Conservation (phyloP, 2,113 vertebrate species). For the Callocephalon fimbriatum region DNA sequence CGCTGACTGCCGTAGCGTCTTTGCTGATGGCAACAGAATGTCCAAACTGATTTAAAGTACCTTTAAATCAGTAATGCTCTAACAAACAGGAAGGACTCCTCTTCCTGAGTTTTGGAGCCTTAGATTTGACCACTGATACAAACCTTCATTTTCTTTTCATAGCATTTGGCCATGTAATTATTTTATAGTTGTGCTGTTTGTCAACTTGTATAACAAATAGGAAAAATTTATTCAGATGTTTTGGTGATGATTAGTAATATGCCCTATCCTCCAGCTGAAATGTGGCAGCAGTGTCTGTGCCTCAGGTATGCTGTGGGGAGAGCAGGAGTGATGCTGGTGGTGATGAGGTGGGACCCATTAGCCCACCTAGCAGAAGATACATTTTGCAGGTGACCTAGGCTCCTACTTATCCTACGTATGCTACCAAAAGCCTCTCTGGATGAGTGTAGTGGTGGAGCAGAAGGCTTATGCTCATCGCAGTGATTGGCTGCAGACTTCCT, state of each 20-base stretch:
- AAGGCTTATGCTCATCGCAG: background rate
- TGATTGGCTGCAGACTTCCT: background rate
- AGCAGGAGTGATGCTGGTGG: background rate
- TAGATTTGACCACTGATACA: background rate
- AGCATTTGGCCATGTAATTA: background rate
- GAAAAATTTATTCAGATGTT: background rate
- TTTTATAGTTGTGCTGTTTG: background rate
- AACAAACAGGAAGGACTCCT: background rate
- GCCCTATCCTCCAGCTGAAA: background rate
- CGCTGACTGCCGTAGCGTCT: background rate
- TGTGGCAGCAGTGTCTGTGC: rapidly evolving
- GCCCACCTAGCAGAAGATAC: background rate
- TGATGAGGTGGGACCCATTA: background rate
- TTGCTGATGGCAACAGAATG: background rate
- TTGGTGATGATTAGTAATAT: background rate
- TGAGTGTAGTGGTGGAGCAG: background rate
- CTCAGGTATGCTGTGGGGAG: background rate
- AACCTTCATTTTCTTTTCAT: background rate
- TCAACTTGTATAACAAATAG: background rate
- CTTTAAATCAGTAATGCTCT: background rate
- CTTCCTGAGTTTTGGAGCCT: background rate
- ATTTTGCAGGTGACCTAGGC: background rate
- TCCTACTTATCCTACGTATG: background rate
- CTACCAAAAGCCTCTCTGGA: background rate
- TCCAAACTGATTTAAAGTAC: background rate